These are phyloP conservation scores for Brotula barbata DNA, from an alignment of 2,797 vertebrate genomes.

Conservation along the genomic window DNA sequence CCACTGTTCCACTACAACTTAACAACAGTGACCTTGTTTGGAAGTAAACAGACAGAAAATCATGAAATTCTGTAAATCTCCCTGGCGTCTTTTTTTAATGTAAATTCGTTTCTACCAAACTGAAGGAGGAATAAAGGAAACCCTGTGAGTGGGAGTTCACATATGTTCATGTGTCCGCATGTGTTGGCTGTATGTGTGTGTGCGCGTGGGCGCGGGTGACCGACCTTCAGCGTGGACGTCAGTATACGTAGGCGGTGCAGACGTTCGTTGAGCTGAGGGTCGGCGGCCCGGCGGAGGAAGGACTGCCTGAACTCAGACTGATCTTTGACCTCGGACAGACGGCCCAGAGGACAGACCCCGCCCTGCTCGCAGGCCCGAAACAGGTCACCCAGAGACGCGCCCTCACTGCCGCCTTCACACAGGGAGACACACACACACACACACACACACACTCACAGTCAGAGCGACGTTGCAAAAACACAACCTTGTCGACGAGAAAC, in stretches of 20 bases:
- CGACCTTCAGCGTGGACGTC: conserved; percentile 97
- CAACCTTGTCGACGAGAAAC: too few relatives aligned
- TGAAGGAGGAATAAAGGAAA: too few relatives aligned
- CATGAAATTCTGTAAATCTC: too few relatives aligned
- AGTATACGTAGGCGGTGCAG: conserved; percentile 95
- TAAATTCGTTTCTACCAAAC: too few relatives aligned
- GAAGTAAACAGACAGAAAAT: too few relatives aligned
- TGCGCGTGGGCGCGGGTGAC: conserved; percentile 18
- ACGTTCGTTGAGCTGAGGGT: conserved; percentile 96
- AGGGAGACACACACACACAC: background rate
- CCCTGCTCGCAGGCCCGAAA: conserved; percentile 93
- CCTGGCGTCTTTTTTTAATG: too few relatives aligned
- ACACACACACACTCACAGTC: background rate
- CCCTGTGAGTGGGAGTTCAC: background rate
- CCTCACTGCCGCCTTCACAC: conserved; percentile 75
- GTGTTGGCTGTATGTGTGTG: background rate
- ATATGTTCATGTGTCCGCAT: too few relatives aligned
- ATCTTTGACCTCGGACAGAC: conserved; percentile 58
- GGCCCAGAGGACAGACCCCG: conserved; percentile 90
- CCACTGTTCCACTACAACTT: too few relatives aligned
- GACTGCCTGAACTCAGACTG: conserved; percentile 89
- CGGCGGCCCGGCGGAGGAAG: conserved; percentile 90
- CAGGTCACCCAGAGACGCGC: conserved; percentile 92
- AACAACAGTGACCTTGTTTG: too few relatives aligned
- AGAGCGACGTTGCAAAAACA: too few relatives aligned